Percentiles rank a stretch among this genome's conserved stretches.
These are phyloP conservation scores for Zaprionus bogoriensis DNA, from an alignment of 2,888 invertebrate species.

Conservation along the genomic window DNA sequence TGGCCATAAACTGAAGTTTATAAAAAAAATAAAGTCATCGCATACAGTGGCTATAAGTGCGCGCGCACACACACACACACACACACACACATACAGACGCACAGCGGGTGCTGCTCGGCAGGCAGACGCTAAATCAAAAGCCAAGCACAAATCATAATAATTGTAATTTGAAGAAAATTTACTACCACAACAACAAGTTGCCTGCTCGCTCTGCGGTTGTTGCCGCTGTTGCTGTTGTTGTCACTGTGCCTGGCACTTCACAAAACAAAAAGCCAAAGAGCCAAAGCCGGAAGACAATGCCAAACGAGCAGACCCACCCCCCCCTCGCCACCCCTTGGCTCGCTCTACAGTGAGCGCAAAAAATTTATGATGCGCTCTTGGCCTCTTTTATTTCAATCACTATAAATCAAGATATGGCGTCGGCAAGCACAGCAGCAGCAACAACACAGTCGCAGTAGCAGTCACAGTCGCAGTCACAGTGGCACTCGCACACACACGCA, in stretches of 20 bases:
- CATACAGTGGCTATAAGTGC: conserved; percentile 54
- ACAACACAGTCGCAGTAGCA: too few species aligned
- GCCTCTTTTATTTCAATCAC: conserved; percentile 79
- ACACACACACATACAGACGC: too few species aligned
- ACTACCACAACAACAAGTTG: conserved; percentile 62
- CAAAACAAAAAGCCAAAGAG: conserved; percentile 50
- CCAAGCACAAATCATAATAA: conserved; percentile 77
- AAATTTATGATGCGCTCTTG: conserved; percentile 78
- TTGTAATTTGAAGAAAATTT: conserved; percentile 79
- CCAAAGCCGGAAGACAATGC: conserved; percentile 71
- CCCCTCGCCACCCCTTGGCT: conserved; percentile 2
- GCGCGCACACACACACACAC: too few species aligned
- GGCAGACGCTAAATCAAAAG: conserved; percentile 65
- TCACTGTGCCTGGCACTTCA: conserved; percentile 61
- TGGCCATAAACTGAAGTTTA: conserved; percentile 31
- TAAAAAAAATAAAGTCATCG: conserved; percentile 66
- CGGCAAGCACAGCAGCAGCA: conserved; percentile 44
- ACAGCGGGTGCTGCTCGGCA: conserved; percentile 32
- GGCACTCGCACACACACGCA: conserved; percentile 11
- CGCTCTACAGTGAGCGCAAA: conserved; percentile 51
- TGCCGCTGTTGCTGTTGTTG: conserved; percentile 44
- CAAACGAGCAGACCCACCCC: conserved; percentile 65
- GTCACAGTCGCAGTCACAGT: conserved; percentile 16
- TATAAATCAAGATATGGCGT: conserved; percentile 78
- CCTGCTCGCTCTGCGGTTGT: neutral